These are phyloP conservation scores for Oreochromis tanganicae DNA, from an alignment of 2,113 vertebrate genomes.

Conservation along the genomic window DNA sequence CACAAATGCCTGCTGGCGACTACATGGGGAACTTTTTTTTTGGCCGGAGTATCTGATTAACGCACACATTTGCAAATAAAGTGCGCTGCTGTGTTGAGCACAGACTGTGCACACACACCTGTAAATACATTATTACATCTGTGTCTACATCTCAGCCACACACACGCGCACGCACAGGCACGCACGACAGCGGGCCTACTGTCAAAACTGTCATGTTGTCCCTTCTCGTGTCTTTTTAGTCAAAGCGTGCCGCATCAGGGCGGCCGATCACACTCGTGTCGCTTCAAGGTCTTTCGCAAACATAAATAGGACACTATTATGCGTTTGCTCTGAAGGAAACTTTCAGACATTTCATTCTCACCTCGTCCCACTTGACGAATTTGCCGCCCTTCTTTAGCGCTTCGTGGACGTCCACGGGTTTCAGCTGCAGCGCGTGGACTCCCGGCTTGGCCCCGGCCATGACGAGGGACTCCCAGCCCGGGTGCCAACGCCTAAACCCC, in stretches of 20 bases:
- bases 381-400: slow-evolving; percentile 80
- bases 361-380: slow-evolving; percentile 93
- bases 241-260: background rate
- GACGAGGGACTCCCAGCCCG: slow-evolving; percentile 55
- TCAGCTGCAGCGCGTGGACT: slow-evolving; percentile 87
- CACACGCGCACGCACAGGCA: background rate
- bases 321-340: background rate
- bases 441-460: slow-evolving; percentile 91
- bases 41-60: background rate
- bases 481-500: slow-evolving; percentile 69
- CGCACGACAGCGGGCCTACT: background rate
- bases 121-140: background rate
- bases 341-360: slow-evolving; percentile 46
- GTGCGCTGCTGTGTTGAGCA: background rate
- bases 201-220: slow-evolving; percentile 13
- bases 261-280: background rate
- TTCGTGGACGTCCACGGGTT: slow-evolving; percentile 81
- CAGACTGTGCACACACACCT: slow-evolving; percentile 6
- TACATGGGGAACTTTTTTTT: background rate
- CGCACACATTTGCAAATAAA: background rate
- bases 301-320: rapidly evolving
- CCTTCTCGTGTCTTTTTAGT: background rate
- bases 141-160: background rate
- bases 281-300: background rate
- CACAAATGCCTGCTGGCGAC: background rate